A percentile compares a stretch with the other conserved stretches of the same genome.
Evolutionary conservation across 37 sponge, comb jelly and placozoan genomes (phyloP).

Genomic region (Haliclona indistincta): DNA sequence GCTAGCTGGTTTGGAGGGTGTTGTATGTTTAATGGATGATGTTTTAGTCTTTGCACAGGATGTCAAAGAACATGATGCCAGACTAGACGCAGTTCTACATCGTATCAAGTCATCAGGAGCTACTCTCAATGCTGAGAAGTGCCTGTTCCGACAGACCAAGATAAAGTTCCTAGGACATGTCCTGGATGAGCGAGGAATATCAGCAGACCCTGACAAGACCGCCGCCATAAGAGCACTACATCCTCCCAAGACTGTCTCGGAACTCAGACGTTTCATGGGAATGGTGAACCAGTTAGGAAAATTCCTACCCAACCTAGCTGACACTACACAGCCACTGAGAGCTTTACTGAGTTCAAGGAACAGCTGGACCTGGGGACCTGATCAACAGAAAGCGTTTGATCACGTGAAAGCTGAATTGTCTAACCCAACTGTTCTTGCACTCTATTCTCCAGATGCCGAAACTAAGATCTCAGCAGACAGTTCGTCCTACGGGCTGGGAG

Average conservation of each 20-base stretch:
- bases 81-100: conserved; percentile 15
- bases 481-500: conserved; percentile 17
- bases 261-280: conserved; percentile 27
- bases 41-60: conserved; percentile 13
- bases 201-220: conserved; percentile 26
- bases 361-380: conserved; percentile 28
- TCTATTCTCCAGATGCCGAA: conserved; percentile 19
- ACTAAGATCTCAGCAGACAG: conserved; percentile 26
- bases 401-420: conserved; percentile 17
- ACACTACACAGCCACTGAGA: conserved; percentile 23
- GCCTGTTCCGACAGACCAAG: conserved; percentile 10
- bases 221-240: conserved; percentile 18
- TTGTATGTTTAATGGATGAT: conserved; percentile 35
- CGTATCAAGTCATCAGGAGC: conserved; percentile 9
- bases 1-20: conserved; percentile 27
- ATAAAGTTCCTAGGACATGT: conserved; percentile 38
- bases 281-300: conserved; percentile 46
- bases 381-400: conserved; percentile 36
- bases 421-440: conserved; percentile 20
- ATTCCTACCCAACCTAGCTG: conserved; percentile 29
- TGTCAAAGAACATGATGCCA: conserved; percentile 16
- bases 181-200: conserved; percentile 15
- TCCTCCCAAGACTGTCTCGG: conserved; percentile 9
- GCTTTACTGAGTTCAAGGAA: conserved; percentile 24
- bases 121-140: conserved; percentile 29